Conservation (phyloP, 2,113 vertebrate species). For the Sorex fumeus region DNA sequence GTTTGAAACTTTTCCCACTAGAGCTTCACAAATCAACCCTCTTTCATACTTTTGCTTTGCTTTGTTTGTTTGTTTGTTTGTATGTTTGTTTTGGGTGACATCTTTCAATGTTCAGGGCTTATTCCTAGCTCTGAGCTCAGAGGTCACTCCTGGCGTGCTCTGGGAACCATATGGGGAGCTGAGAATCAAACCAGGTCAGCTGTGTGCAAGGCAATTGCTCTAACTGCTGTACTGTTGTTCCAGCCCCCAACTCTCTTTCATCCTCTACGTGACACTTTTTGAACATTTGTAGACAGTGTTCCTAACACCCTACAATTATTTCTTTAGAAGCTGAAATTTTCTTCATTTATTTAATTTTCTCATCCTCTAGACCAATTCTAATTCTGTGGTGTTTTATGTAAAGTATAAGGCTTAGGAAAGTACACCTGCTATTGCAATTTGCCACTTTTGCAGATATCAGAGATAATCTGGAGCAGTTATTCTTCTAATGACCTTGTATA, state of each 20-base stretch:
- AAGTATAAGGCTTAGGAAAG: slow-evolving; percentile 63
- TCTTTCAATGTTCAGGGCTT: too few species aligned
- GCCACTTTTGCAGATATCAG: slow-evolving; percentile 62
- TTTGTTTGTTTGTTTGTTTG: too few species aligned
- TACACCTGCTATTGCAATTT: slow-evolving; percentile 53
- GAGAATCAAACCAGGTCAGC: too few species aligned
- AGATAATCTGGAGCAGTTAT: slow-evolving; percentile 77
- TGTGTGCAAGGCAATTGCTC: too few species aligned
- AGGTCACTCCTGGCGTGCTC: too few species aligned
- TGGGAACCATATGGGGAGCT: too few species aligned
- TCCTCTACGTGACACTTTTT: slow-evolving; percentile 49
- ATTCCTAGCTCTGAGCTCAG: too few species aligned
- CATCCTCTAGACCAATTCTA: slow-evolving; percentile 53
- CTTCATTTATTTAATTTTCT: slow-evolving; percentile 58
- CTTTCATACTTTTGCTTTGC: slow-evolving; percentile 54
- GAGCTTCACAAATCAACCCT: slow-evolving; percentile 25
- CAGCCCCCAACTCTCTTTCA: slow-evolving; percentile 31
- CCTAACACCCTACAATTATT: slow-evolving; percentile 32
- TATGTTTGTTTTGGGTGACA: too few species aligned
- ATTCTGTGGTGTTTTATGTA: slow-evolving; percentile 70
- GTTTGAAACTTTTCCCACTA: slow-evolving; percentile 38
- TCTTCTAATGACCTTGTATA: slow-evolving; percentile 79
- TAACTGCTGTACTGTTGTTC: too few species aligned
- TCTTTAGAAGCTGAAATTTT: slow-evolving; percentile 57
- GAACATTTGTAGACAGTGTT: slow-evolving; percentile 61